phyloP scores from a whole-genome alignment of 2,113 vertebrate genomes.

The Ceyx melanurus region DNA sequence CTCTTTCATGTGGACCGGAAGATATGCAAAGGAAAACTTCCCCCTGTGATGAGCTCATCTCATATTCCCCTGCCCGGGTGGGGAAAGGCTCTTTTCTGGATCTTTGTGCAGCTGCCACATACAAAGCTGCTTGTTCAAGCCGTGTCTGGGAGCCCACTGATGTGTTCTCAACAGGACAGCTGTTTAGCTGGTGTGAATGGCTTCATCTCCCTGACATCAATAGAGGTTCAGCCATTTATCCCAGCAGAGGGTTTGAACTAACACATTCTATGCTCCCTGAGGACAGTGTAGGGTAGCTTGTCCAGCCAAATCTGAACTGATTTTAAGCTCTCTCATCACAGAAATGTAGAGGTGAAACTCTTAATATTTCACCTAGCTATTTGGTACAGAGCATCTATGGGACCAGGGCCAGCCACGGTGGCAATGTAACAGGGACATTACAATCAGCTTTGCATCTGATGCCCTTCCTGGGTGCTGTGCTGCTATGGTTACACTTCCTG shows the following conservation, averaged over 20 bases:
- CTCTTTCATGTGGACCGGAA: constrained; percentile 1
- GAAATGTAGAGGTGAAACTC: not conserved
- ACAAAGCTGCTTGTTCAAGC: not conserved
- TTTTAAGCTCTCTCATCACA: not conserved
- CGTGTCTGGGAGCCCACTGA: not conserved
- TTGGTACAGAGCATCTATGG: fast-evolving
- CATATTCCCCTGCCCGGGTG: fast-evolving
- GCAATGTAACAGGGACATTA: fast-evolving
- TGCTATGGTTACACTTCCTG: not conserved
- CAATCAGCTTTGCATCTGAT: not conserved
- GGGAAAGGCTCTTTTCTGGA: not conserved
- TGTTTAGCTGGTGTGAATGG: not conserved
- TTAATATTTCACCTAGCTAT: not conserved
- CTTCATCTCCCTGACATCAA: not conserved
- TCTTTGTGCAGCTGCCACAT: not conserved
- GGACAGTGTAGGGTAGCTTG: not conserved
- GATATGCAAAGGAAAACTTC: not conserved
- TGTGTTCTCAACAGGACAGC: not conserved
- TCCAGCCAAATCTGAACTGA: not conserved
- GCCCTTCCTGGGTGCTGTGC: not conserved
- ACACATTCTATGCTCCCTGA: not conserved
- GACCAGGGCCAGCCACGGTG: fast-evolving
- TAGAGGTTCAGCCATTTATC: not conserved
- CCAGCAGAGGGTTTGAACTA: not conserved
- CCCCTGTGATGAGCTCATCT: not conserved